These are phyloP conservation scores for Desmophyllum pertusum DNA, from an alignment of 92 coral and sea anemone species.

Conservation along the genomic window DNA sequence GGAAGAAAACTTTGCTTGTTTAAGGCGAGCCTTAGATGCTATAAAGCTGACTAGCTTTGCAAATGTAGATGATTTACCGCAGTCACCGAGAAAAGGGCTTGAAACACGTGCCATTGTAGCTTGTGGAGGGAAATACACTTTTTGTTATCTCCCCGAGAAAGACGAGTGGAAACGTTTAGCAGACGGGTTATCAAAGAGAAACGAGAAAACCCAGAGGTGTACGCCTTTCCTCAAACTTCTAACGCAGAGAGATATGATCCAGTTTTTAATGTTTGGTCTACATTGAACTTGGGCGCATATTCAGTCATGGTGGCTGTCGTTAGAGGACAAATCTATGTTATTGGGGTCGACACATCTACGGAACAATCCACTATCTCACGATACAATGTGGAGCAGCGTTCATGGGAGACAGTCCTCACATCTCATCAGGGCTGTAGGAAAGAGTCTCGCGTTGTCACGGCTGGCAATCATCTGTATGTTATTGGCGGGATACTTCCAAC, in stretches of 20 bases:
- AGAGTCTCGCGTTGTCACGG: conserved; percentile 6
- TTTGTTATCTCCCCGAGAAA: conserved; percentile 14
- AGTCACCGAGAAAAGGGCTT: conserved; percentile 5
- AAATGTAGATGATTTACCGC: background rate
- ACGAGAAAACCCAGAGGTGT: background rate
- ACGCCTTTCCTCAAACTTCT: background rate
- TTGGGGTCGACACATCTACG: background rate
- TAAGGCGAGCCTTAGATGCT: background rate
- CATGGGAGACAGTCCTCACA: background rate
- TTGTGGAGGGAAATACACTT: conserved; percentile 23
- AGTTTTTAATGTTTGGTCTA: background rate
- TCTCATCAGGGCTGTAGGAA: background rate
- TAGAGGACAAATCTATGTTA: conserved; percentile 8
- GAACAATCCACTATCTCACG: background rate
- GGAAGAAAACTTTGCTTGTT: background rate
- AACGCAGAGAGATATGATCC: conserved; percentile 27
- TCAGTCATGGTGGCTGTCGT: background rate
- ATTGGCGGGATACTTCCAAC: background rate
- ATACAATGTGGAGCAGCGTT: background rate
- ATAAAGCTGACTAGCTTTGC: background rate
- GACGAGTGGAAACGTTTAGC: conserved; percentile 18
- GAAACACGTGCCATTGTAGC: conserved; percentile 21
- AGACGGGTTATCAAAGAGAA: background rate
- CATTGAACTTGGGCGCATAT: too few relatives aligned
- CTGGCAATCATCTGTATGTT: conserved; percentile 12